Evolutionary conservation across 1,140 invertebrate genomes (phyloP).

Genomic region (Drosophila subobscura): DNA sequence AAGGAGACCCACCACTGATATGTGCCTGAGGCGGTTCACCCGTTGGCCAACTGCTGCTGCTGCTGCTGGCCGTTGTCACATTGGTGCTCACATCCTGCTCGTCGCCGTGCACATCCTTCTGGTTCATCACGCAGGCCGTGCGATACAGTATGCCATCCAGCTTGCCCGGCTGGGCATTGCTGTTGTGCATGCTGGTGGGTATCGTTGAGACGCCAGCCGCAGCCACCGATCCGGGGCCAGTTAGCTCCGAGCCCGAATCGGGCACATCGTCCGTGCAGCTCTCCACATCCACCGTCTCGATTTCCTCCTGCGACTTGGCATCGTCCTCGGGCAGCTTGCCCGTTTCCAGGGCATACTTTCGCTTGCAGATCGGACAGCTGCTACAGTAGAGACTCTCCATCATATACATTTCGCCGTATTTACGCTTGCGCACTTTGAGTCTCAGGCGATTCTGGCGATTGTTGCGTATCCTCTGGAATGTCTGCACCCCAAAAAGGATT

Average conservation of each 20-base stretch:
- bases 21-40: constrained; percentile 72
- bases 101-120: constrained; percentile 63
- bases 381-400: constrained; percentile 83
- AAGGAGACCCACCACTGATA: constrained; percentile 71
- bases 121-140: constrained; percentile 78
- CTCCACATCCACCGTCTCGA: constrained; percentile 85
- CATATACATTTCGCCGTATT: constrained; percentile 86
- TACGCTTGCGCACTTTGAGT: constrained; percentile 86
- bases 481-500: constrained; percentile 78
- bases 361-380: constrained; percentile 91
- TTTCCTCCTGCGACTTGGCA: constrained; percentile 83
- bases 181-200: constrained; percentile 69
- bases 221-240: constrained; percentile 14
- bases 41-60: constrained; percentile 60
- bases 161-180: constrained; percentile 76
- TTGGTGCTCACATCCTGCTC: constrained; percentile 72
- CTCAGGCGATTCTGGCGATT: constrained; percentile 89
- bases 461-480: constrained; percentile 91
- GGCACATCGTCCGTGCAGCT: constrained; percentile 83
- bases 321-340: constrained; percentile 84
- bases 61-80: constrained; percentile 67
- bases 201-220: constrained; percentile 17
- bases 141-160: constrained; percentile 79
- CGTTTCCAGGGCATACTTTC: constrained; percentile 87
- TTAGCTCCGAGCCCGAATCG: constrained; percentile 75